Percentiles rank a stretch among this genome's conserved stretches.
These are phyloP conservation scores for Cossypha niveicapilla DNA, from an alignment of 2,797 vertebrate genomes.

Conservation along the genomic window DNA sequence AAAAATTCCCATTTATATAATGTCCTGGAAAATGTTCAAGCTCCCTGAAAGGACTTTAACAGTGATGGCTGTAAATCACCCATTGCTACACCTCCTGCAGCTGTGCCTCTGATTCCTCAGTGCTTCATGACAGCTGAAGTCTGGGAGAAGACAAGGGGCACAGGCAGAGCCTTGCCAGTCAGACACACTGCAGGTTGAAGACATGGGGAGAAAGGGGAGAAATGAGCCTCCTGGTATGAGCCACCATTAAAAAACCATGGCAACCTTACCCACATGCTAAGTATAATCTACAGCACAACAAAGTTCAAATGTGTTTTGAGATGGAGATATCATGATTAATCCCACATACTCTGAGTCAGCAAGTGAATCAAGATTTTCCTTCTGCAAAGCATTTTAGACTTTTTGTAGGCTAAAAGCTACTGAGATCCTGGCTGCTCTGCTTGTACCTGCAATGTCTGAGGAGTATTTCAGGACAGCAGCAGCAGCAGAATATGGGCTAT, in stretches of 20 bases:
- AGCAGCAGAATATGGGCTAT: background rate
- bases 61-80: background rate
- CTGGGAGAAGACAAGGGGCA: background rate
- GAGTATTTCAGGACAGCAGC: background rate
- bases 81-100: background rate
- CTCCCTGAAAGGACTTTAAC: background rate
- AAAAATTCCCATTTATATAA: background rate
- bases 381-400: background rate
- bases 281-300: background rate
- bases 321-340: background rate
- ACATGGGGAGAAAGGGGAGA: fast-evolving
- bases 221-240: background rate
- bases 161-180: background rate
- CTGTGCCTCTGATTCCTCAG: background rate
- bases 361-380: background rate
- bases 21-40: background rate
- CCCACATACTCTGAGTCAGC: background rate
- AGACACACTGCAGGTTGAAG: background rate
- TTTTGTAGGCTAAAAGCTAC: background rate
- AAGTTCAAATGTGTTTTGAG: background rate
- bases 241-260: background rate
- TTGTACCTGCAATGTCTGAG: background rate
- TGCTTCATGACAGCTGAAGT: background rate
- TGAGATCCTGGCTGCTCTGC: background rate
- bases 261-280: background rate